Percentiles rank a stretch among this genome's conserved stretches.
Conservation (phyloP, 2,888 invertebrate species). For the Agonopterix arenella region DNA sequence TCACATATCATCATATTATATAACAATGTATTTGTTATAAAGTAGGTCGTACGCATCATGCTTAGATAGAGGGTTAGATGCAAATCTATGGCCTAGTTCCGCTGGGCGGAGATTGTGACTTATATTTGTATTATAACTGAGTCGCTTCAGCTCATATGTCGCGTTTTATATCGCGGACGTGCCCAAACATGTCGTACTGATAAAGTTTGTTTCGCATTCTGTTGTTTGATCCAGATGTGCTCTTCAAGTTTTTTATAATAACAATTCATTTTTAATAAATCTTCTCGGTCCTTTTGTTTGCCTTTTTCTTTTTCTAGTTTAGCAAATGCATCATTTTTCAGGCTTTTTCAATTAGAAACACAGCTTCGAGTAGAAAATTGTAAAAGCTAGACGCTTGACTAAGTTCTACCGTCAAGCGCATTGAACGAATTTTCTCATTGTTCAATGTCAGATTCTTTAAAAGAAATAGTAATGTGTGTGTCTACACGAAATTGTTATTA, state of each 20-base stretch:
- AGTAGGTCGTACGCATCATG: too few relatives aligned
- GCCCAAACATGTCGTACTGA: background rate
- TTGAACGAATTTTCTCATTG: conserved; percentile 6
- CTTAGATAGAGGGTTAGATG: conserved; percentile 18
- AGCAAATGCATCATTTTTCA: background rate
- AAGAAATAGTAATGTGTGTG: too few relatives aligned
- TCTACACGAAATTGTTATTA: too few relatives aligned
- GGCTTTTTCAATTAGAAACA: conserved; percentile 2
- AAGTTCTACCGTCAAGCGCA: background rate
- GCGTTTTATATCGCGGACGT: conserved; percentile 6
- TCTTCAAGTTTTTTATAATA: too few relatives aligned
- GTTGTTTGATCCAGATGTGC: background rate
- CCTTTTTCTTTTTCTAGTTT: background rate
- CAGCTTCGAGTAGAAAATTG: background rate
- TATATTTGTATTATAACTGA: conserved; percentile 23
- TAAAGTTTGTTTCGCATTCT: background rate
- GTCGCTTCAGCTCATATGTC: conserved; percentile 21
- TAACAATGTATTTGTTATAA: too few relatives aligned
- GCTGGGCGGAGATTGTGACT: conserved; percentile 20
- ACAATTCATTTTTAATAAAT: too few relatives aligned
- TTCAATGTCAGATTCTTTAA: conserved; percentile 7
- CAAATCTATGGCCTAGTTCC: conserved; percentile 29
- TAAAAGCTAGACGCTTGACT: background rate
- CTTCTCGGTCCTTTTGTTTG: background rate
- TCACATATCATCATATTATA: too few relatives aligned